A percentile compares a stretch with the other conserved stretches of the same genome.
phyloP scores from a whole-genome alignment of 2,797 vertebrate genomes.

The Acanthurus tractus region DNA sequence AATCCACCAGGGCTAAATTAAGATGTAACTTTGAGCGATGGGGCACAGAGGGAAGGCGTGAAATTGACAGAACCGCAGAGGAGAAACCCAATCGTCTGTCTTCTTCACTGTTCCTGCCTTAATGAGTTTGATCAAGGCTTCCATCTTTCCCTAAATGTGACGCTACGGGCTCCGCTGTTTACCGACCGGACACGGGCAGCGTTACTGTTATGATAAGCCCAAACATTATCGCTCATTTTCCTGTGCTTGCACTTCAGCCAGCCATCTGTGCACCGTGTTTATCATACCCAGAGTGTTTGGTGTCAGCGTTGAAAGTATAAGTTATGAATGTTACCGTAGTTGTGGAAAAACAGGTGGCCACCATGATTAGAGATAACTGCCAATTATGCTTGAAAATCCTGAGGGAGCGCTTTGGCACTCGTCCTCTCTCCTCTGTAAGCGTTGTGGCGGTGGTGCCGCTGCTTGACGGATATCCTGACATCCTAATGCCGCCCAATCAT shows the following conservation, averaged over 20 bases:
- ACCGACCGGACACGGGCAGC: slow-evolving; percentile 40
- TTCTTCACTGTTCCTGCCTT: slow-evolving; percentile 40
- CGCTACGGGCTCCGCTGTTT: slow-evolving; percentile 44
- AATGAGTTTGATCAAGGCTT: slow-evolving; percentile 62
- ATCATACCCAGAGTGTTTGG: slow-evolving; percentile 50
- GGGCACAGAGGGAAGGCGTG: slow-evolving; percentile 54
- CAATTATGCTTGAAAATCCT: slow-evolving; percentile 74
- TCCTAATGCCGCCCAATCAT: slow-evolving; percentile 51
- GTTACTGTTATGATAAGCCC: slow-evolving; percentile 36
- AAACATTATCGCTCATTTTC: slow-evolving; percentile 57
- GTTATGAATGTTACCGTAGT: slow-evolving; percentile 72
- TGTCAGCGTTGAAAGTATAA: slow-evolving; percentile 70
- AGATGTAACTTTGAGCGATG: slow-evolving; percentile 60
- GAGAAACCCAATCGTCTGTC: slow-evolving; percentile 31
- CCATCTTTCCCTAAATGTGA: slow-evolving; percentile 27
- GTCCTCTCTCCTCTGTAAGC: slow-evolving; percentile 40
- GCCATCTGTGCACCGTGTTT: slow-evolving; percentile 74
- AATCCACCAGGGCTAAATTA: slow-evolving; percentile 74
- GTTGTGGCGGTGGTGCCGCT: slow-evolving; percentile 30
- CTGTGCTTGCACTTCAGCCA: slow-evolving; percentile 52
- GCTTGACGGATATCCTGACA: slow-evolving; percentile 58
- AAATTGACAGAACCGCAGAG: slow-evolving; percentile 61
- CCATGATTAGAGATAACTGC: slow-evolving; percentile 80
- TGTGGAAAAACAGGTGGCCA: slow-evolving; percentile 78
- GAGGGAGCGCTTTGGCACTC: slow-evolving; percentile 68